Evolutionary conservation across 2,113 vertebrate genomes (phyloP), one percentile per base, ranked within the genome.

Genomic region (Myodes glareolus): DNA sequence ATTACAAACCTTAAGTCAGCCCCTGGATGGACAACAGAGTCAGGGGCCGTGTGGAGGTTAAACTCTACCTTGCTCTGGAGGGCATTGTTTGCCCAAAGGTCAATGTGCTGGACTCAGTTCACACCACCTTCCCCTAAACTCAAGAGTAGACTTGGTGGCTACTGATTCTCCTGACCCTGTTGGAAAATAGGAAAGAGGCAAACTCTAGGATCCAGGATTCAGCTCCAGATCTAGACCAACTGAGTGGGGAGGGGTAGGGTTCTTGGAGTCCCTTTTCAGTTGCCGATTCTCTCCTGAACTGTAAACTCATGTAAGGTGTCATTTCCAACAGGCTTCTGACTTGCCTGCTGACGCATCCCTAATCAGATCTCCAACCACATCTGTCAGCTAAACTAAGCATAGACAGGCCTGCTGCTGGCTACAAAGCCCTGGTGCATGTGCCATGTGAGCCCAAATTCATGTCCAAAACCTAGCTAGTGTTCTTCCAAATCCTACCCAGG

Each of bases 21-120:
- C 10, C 4, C 19, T 47, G 6, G 42, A 31, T 70, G 1, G 55
- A 82, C 39, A 65, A 96, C 63, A 95, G 81, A 87, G 27, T 21
- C 23, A n/a, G 68, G 55, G 10, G 3, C 13, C 3, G 0, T 33
- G 5, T 80, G 25, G 25, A 13, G 0, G 5, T 63, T 10, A 39
- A 81, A 19, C 5, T 70, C 50, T n/a, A 45, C 29, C 61, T 72
- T 29, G 3, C 7, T 70, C 58, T 67, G 45, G 10, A 93, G 52
- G 21, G 5, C 72, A 87, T 5, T 58, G 0, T 36, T 21, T 89
- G 52, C 33, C n/a, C 25, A 72, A 77, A 78, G 31, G 25, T 89
- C 88, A 63, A 72, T 45, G 39, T 25, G 1, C 21, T 75, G 19
- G 58, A 61, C 21, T 86, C 33, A 73, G 25, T n/a, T 87, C 23